Conservation (phyloP, 2,888 invertebrate genomes). For the Drosophila dives region DNA sequence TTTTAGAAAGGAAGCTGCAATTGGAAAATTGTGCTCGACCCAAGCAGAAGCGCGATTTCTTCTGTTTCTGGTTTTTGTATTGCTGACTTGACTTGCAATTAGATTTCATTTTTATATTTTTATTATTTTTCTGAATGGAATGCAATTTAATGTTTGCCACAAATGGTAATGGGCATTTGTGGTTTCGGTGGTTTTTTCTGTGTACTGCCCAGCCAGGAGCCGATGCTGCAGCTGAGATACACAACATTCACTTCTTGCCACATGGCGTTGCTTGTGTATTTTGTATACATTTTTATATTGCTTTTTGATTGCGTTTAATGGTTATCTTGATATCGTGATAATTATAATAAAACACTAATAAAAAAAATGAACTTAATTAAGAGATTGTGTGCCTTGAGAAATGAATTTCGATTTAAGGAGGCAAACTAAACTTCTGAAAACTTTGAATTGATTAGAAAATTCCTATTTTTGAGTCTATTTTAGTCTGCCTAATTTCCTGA, state of each 20-base stretch:
- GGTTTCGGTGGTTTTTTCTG: constrained; percentile 14
- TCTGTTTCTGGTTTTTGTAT: constrained; percentile 8
- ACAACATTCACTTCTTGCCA: constrained; percentile 63
- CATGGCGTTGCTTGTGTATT: constrained; percentile 1
- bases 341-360: not conserved
- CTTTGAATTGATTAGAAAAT: not conserved
- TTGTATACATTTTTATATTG: constrained; percentile 6
- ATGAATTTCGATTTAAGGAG: not conserved
- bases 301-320: constrained; percentile 28
- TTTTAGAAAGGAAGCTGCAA: constrained; percentile 73
- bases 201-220: constrained; percentile 25
- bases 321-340: constrained; percentile 10
- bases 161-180: constrained; percentile 54
- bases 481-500: not conserved
- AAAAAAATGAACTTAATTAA: constrained; percentile 1
- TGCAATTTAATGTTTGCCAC: constrained; percentile 39
- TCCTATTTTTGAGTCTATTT: not conserved
- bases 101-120: constrained; percentile 63
- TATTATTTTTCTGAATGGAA: constrained; percentile 34
- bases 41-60: constrained; percentile 31
- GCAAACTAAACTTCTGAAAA: not conserved
- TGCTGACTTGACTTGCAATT: constrained; percentile 47
- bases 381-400: not conserved
- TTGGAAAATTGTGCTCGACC: constrained; percentile 33
- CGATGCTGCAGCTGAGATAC: constrained; percentile 24